Evolutionary conservation across 2,113 vertebrate species (phyloP).

Genomic region (Noturus placidus): DNA sequence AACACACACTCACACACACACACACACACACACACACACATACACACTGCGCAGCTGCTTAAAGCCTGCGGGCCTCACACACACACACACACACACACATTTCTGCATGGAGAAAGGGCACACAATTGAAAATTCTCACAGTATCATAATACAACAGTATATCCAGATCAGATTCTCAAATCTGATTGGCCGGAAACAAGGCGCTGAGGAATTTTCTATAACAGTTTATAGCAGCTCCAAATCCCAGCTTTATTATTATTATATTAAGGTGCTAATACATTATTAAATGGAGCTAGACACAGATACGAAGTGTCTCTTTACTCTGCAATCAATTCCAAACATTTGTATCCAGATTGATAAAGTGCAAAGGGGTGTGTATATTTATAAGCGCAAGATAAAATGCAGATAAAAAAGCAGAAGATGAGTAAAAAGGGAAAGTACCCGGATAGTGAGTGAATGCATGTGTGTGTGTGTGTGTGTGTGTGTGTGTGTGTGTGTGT

Average conservation of each 20-base stretch:
- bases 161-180: background rate
- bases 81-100: background rate
- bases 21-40: background rate
- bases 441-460: background rate
- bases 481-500: constrained; percentile 10
- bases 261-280: too few species aligned
- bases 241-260: background rate
- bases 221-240: background rate
- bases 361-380: background rate
- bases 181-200: background rate
- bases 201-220: too few species aligned
- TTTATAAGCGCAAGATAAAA: background rate
- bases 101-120: background rate
- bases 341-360: background rate
- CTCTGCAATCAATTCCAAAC: background rate
- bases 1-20: background rate
- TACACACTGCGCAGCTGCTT: background rate
- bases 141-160: background rate
- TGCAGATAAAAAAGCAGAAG: background rate
- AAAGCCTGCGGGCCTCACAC: background rate
- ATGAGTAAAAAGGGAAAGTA: background rate
- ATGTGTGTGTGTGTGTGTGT: background rate
- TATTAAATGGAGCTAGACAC: background rate
- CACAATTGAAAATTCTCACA: background rate
- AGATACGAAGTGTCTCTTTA: background rate